A percentile compares a stretch with the other conserved stretches of the same genome.
Conservation (phyloP, 2,888 invertebrate genomes). For the Gisinianus flammeolus region DNA sequence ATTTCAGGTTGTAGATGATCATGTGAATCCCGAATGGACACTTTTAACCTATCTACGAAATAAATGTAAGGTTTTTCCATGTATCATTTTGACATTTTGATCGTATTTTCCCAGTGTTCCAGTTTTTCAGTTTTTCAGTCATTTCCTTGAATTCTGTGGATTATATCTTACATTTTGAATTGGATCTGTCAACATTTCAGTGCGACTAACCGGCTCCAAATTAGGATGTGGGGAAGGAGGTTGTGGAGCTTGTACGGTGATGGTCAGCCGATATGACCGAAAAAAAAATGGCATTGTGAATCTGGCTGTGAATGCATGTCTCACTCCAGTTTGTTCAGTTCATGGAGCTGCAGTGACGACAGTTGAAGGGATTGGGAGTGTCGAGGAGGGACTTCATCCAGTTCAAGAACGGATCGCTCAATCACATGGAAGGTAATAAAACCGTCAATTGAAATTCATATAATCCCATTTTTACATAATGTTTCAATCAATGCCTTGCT, state of each 20-base stretch:
- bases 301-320: slow-evolving; percentile 85
- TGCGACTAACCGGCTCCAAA: slow-evolving; percentile 73
- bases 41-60: slow-evolving; percentile 80
- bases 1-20: slow-evolving; percentile 72
- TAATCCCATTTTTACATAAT: too few relatives aligned
- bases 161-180: too few relatives aligned
- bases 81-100: not conserved
- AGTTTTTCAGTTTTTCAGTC: too few relatives aligned
- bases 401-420: slow-evolving; percentile 78
- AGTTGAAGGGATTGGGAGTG: slow-evolving; percentile 90
- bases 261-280: slow-evolving; percentile 79
- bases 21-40: slow-evolving; percentile 83
- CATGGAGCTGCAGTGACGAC: slow-evolving; percentile 90
- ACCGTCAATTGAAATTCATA: too few relatives aligned
- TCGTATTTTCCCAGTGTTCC: too few relatives aligned
- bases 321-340: slow-evolving; percentile 84
- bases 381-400: slow-evolving; percentile 76
- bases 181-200: too few relatives aligned
- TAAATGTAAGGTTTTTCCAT: slow-evolving; percentile 65
- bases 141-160: too few relatives aligned
- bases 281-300: slow-evolving; percentile 68
- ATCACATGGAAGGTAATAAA: slow-evolving; percentile 89
- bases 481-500: too few relatives aligned
- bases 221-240: slow-evolving; percentile 93
- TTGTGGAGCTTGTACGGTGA: slow-evolving; percentile 88